These are phyloP conservation scores for Notarius lentiginosus DNA, from an alignment of 2,113 vertebrate genomes.

Conservation along the genomic window DNA sequence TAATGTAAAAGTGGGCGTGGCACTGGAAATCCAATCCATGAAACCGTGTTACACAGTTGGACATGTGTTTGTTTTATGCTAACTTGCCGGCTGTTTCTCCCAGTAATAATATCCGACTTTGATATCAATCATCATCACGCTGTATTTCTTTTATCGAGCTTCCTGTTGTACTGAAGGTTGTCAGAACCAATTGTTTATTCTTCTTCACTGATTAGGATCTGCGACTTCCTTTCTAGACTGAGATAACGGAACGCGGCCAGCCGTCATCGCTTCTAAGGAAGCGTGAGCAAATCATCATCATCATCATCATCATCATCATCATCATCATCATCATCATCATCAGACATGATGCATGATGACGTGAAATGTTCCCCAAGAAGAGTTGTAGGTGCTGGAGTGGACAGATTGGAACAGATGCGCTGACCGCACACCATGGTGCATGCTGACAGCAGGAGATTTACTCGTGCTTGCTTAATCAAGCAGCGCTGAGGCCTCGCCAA, in stretches of 20 bases:
- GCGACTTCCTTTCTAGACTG: neutral
- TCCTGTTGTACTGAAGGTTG: neutral
- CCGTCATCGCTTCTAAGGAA: neutral
- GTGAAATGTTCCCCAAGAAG: neutral
- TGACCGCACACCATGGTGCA: neutral
- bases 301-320: no score
- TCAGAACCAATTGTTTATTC: neutral
- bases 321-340: neutral
- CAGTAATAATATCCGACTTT: neutral
- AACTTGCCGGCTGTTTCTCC: neutral
- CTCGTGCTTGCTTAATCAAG: constrained; percentile 45
- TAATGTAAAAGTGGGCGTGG: neutral
- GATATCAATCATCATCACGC: neutral
- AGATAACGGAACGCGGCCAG: neutral
- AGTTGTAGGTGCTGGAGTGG: neutral
- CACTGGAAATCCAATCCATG: neutral
- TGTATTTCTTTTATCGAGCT: neutral
- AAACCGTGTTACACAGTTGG: neutral
- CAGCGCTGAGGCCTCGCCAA: constrained; percentile 41
- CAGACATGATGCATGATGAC: neutral
- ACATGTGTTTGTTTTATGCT: neutral
- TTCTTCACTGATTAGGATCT: neutral
- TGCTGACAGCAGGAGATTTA: constrained; percentile 41
- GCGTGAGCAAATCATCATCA: neutral
- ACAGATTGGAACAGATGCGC: neutral